phyloP scores from a whole-genome alignment of 2,113 vertebrate species.

The Sapajus apella region DNA sequence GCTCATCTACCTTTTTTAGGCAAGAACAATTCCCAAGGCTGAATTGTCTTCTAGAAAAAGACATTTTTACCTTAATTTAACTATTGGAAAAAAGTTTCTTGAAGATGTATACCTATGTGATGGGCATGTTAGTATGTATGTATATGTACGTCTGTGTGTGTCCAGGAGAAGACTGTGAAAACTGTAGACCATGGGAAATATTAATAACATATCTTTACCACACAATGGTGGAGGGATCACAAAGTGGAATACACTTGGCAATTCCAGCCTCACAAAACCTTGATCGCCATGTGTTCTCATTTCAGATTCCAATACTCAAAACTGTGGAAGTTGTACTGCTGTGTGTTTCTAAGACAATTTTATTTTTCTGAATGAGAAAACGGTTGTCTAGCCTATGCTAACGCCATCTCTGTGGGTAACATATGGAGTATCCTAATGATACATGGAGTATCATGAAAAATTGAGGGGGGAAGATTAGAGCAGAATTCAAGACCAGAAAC shows the following conservation, averaged over 20 bases:
- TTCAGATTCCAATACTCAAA: not conserved
- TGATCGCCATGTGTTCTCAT: not conserved
- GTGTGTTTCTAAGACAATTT: not conserved
- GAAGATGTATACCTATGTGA: not conserved
- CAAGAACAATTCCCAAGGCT: not conserved
- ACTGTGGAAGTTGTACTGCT: not conserved
- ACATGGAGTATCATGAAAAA: not conserved
- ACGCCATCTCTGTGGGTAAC: not conserved
- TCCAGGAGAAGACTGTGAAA: not conserved
- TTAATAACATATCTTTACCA: not conserved
- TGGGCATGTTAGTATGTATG: not conserved
- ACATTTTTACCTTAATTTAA: not conserved
- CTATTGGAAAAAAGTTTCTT: not conserved
- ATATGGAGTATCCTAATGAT: not conserved
- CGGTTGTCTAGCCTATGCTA: not conserved
- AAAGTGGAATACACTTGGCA: too few species aligned
- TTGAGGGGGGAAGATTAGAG: not conserved
- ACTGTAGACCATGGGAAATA: not conserved
- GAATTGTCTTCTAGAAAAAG: not conserved
- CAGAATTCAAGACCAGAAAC: not conserved
- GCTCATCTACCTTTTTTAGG: not conserved
- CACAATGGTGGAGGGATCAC: not conserved
- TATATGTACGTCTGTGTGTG: not conserved
- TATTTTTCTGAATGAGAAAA: not conserved
- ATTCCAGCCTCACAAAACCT: not conserved